These are phyloP conservation scores for Brachyalestes nurse DNA, from an alignment of 2,797 vertebrate species.

Conservation along the genomic window DNA sequence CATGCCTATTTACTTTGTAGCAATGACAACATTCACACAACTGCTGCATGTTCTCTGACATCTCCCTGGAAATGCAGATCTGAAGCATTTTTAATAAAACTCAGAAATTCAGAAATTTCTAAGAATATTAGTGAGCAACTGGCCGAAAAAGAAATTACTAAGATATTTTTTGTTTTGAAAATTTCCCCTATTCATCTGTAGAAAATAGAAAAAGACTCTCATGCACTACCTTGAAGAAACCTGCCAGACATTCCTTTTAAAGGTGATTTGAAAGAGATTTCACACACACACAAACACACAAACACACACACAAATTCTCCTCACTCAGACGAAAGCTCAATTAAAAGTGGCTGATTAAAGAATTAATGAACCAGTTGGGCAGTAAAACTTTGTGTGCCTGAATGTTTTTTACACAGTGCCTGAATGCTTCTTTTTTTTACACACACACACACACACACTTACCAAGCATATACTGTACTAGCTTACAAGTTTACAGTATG, in stretches of 20 bases:
- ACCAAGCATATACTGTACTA: conserved; percentile 18
- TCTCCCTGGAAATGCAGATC: no score
- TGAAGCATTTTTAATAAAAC: no score
- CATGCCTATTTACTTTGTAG: no score
- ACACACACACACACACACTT: conserved; percentile 31
- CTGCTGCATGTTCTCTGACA: no score
- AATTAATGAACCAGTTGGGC: conserved; percentile 60
- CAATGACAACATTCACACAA: no score
- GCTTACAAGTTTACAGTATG: background rate
- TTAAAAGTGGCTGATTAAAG: conserved; percentile 58
- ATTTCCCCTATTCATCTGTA: no score
- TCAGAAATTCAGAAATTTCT: no score
- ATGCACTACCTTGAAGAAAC: background rate
- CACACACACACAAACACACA: background rate
- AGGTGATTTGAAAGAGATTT: conserved; percentile 8
- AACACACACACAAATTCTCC: background rate
- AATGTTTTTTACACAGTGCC: no score
- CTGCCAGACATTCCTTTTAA: conserved; percentile 1
- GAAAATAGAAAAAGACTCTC: background rate
- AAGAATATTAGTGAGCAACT: no score
- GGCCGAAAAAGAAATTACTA: no score
- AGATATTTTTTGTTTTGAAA: no score
- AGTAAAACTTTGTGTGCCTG: conserved; percentile 48
- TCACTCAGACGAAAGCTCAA: conserved; percentile 49
- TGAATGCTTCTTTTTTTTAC: conserved; percentile 2